A percentile compares a stretch with the other conserved stretches of the same genome.
These are phyloP conservation scores for Anodontia alba DNA, from an alignment of 2,888 invertebrate genomes.

Conservation along the genomic window DNA sequence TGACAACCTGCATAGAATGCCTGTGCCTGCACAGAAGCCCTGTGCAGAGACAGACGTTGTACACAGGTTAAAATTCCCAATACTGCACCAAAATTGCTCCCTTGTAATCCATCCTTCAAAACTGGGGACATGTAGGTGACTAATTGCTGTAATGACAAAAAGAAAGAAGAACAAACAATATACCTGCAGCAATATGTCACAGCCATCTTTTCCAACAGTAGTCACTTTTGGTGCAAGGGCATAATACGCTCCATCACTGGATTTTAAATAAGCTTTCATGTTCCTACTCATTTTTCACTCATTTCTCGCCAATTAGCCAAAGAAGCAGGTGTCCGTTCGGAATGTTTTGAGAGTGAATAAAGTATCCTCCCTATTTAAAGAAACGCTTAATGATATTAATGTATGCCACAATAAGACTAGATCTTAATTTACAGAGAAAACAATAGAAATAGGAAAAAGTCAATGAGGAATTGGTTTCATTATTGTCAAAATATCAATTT, in stretches of 20 bases:
- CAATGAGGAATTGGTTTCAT: background rate
- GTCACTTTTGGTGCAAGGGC: conserved; percentile 83
- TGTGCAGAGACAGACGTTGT: too few relatives aligned
- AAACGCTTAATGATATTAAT: background rate
- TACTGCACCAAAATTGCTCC: too few relatives aligned
- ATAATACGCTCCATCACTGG: conserved; percentile 77
- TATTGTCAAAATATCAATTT: conserved; percentile 51
- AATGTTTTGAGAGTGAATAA: background rate
- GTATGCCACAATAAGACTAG: background rate
- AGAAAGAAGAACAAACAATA: too few relatives aligned
- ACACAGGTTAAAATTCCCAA: too few relatives aligned
- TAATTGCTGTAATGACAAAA: too few relatives aligned
- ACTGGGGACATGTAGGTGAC: too few relatives aligned
- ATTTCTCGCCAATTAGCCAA: conserved; percentile 51
- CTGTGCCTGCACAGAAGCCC: too few relatives aligned
- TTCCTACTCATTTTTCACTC: conserved; percentile 46
- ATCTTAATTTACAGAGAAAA: background rate
- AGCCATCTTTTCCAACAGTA: conserved; percentile 84
- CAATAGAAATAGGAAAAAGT: background rate
- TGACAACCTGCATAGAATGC: too few relatives aligned
- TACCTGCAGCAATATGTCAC: conserved; percentile 84
- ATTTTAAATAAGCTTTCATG: conserved; percentile 83
- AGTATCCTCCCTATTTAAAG: background rate
- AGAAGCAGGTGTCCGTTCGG: conserved; percentile 49
- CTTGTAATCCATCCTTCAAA: too few relatives aligned